A percentile compares a stretch with the other conserved stretches of the same genome.
Evolutionary conservation across 2,113 vertebrate species (phyloP).

Genomic region (Apodemus sylvaticus): DNA sequence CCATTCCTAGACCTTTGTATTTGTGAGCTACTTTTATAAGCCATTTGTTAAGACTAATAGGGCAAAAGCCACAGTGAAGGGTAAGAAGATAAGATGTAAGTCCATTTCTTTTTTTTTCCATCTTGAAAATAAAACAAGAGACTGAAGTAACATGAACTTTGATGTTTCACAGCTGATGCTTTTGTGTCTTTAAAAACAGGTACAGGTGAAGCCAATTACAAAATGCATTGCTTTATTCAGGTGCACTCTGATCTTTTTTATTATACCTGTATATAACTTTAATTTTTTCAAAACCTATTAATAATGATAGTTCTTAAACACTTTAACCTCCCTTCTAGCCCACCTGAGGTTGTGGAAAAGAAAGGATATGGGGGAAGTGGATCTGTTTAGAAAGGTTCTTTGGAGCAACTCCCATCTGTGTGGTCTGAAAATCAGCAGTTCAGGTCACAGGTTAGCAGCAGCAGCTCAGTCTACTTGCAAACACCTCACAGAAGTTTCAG

Average conservation of each 20-base stretch:
- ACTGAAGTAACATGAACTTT: neutral
- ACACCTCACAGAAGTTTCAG: too few relatives aligned
- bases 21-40: neutral
- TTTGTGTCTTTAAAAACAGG: neutral
- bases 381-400: too few relatives aligned
- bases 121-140: neutral
- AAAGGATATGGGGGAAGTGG: too few relatives aligned
- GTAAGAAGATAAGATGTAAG: neutral
- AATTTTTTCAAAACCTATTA: too few relatives aligned
- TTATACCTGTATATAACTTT: neutral
- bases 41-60: neutral
- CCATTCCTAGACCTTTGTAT: neutral
- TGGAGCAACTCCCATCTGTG: too few relatives aligned
- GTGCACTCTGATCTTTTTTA: neutral
- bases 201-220: neutral
- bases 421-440: too few relatives aligned
- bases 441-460: too few relatives aligned
- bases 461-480: too few relatives aligned
- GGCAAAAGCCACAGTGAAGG: neutral
- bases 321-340: too few relatives aligned
- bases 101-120: neutral
- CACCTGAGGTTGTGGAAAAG: too few relatives aligned
- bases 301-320: too few relatives aligned
- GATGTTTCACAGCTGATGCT: neutral
- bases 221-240: neutral